These are phyloP conservation scores for Siphamia tubifer DNA, from an alignment of 2,113 vertebrate species.

Conservation along the genomic window DNA sequence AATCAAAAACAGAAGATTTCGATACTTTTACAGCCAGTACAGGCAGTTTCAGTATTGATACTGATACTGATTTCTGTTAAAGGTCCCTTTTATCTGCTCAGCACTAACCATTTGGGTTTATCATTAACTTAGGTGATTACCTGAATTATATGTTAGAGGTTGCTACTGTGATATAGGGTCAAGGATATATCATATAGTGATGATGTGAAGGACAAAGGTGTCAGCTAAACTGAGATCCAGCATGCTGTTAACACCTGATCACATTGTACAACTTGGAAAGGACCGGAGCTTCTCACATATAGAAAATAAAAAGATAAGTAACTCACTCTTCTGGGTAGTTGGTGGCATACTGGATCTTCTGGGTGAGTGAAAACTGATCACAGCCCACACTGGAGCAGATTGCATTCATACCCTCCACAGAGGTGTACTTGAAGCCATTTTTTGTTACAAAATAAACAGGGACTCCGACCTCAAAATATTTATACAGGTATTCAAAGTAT, in stretches of 20 bases:
- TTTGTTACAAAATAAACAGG: conserved; percentile 94
- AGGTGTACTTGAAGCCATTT: conserved; percentile 85
- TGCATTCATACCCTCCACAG: conserved; percentile 75
- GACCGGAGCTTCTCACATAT: not conserved
- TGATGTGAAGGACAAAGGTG: conserved; percentile 11
- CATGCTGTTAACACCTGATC: no score
- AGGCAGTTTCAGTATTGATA: not conserved
- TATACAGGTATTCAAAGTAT: conserved; percentile 87
- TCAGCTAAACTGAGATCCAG: not conserved
- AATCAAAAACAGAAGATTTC: no score
- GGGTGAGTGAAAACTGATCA: conserved; percentile 82
- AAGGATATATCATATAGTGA: conserved; percentile 36
- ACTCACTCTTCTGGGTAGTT: conserved; percentile 84
- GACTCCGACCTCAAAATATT: conserved; percentile 89
- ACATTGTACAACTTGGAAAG: not conserved
- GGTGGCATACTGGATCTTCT: conserved; percentile 89
- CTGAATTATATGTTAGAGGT: conserved; percentile 23
- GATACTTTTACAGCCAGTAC: no score
- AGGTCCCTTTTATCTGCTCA: conserved; percentile 31
- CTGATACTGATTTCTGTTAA: not conserved
- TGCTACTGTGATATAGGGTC: conserved; percentile 47
- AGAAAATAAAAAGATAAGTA: not conserved
- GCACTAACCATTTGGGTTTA: conserved; percentile 23
- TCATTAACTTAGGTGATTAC: conserved; percentile 52
- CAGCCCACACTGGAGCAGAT: conserved; percentile 92